Evolutionary conservation across 2,888 invertebrate genomes (phyloP), one percentile per base, ranked within the genome.

Genomic region (Magallana nippona): DNA sequence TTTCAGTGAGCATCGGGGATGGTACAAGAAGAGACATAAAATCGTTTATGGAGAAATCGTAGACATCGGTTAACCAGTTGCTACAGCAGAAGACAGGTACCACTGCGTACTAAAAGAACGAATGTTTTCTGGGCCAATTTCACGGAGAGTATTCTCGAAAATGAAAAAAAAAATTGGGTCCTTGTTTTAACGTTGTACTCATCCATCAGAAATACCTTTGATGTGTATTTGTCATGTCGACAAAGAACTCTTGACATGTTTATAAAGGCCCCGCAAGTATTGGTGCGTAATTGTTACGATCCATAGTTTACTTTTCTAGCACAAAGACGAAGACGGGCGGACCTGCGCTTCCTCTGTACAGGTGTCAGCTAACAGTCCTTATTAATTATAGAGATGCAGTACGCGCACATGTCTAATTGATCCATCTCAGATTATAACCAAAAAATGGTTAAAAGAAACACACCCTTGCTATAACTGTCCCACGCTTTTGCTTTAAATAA

Each of bases 241-340:
- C 71, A 71, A 71, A 71, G 22, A 71, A 32, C 71, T 71, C 71
- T 71, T 71, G 71, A 27, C 71, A 71, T 71, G 71, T 71, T 71
- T 71, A 71, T 71, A 71, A 71, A 71, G 71, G 27, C 22, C 71
- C 32, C 15, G 44, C 27, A 15, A 27, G 32, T 71, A 71, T 15
- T 71, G 71, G 71, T 71, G 19, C 32, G 71, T 71, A 71, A 71
- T 71, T 71, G 71, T 71, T 27, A 15, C 71, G 71, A 27, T 71
- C 71, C 27, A 71, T 71, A 71, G 71, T 71, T 71, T 71, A 27
- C 19, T 27, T 71, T 71, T 44, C 32, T 32, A 11, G 32, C 71
- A 71, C 71, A 71, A 71, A 27, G 71, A 32, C 1, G 15, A 13
- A 32, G 71, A 71, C 27, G 71, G 71, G 71, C 27, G 71, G 71